Conservation (phyloP, 2,797 vertebrate species). For the Ctenosaura bakeri region DNA sequence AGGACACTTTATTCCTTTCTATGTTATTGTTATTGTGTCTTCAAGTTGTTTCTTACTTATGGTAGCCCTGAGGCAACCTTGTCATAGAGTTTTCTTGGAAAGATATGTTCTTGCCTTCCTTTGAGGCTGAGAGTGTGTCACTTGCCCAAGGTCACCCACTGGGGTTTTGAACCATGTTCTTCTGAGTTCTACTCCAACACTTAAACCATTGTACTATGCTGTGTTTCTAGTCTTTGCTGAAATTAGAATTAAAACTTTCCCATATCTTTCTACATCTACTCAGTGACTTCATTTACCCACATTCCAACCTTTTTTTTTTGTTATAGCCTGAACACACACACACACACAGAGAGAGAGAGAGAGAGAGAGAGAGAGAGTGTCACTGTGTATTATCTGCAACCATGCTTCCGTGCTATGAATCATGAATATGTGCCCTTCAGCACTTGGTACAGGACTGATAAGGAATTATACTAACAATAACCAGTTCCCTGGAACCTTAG, state of each 20-base stretch:
- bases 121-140: no score
- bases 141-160: no score
- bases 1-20: background rate
- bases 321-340: background rate
- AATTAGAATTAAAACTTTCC: background rate
- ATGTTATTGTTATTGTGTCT: no score
- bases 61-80: no score
- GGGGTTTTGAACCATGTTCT: no score
- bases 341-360: background rate
- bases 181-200: no score
- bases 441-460: constrained; percentile 46
- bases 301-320: background rate
- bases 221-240: no score
- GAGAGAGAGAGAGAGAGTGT: background rate
- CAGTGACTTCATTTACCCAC: background rate
- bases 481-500: background rate
- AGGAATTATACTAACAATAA: constrained; percentile 16
- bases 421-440: constrained; percentile 30
- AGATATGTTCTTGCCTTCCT: no score
- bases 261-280: background rate
- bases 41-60: no score
- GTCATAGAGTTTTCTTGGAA: no score
- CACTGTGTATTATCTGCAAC: constrained; percentile 41
- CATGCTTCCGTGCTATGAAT: constrained; percentile 61
- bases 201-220: no score